Evolutionary conservation across 1,140 invertebrate species (phyloP), one percentile per base, ranked within the genome.

Genomic region (Drosophila asahinai): DNA sequence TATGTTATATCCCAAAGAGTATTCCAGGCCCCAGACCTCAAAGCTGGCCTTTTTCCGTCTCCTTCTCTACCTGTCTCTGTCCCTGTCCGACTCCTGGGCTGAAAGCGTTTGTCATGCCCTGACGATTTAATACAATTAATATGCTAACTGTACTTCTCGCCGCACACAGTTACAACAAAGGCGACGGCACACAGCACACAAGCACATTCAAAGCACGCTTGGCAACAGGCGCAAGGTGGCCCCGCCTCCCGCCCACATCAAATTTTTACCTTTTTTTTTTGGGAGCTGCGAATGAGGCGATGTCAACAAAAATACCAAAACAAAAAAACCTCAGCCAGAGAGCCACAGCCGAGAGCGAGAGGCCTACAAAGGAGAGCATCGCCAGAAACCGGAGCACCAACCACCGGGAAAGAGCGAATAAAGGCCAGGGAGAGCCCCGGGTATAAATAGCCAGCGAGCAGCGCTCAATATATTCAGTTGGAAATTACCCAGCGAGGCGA

Each of bases 291-390:
- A 91, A 91, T 84, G 81, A 91, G 81, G 43, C 87, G 89, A 91
- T 91, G 87, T 91, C 89, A 91, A 91, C 89, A 91, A 91, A 91
- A 91, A 91, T 82, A 89, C 81, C 89, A 91, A 91, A 91, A 91
- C 83, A 87, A 81, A 78, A 87, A 89, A 81, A 68, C n/a, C 27
- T 58, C 63, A 25, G 40, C 40, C 63, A 25, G 33, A 30, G 48
- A 58, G 54, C 6, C n/a, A 2, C 27, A 12, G 22, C n/a, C 12
- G 33, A 62, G 36, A 49, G 51, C 48, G 47, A 38, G 43, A 78
- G 49, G 49, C 33, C 63, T 19, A 19, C 40, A 63, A 62, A 27
- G n/a, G 52, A 65, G 63, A 48, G 63, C 33, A 70, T 42, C 12
- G 48, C 30, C 64, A 57, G 19, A 68, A 60, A 60, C 40, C 65